A percentile compares a stretch with the other conserved stretches of the same genome.
phyloP scores from a whole-genome alignment of 2,113 vertebrate genomes.

The Aleadryas rufinucha region DNA sequence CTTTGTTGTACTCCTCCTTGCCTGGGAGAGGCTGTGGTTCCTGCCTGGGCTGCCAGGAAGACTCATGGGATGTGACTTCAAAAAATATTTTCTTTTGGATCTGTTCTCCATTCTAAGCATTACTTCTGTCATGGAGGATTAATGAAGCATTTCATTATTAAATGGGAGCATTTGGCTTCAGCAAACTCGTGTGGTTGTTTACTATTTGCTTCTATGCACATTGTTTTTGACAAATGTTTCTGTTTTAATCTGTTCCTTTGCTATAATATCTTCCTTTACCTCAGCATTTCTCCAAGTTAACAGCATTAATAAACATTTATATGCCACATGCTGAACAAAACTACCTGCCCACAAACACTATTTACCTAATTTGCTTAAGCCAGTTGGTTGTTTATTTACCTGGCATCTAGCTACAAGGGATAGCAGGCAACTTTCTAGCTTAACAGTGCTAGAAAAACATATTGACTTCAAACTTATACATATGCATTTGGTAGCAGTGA shows the following conservation, averaged over 20 bases:
- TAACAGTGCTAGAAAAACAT: background rate
- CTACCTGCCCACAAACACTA: background rate
- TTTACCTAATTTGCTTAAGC: slow-evolving; percentile 22
- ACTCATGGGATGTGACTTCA: fast-evolving
- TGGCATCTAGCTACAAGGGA: background rate
- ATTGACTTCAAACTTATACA: background rate
- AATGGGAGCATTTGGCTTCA: slow-evolving; percentile 12
- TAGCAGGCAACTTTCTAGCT: background rate
- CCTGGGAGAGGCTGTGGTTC: fast-evolving
- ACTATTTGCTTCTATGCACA: background rate
- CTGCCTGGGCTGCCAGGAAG: fast-evolving
- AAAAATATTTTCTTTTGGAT: background rate
- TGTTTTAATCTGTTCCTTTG: background rate
- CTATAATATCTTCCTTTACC: background rate
- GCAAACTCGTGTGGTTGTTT: background rate
- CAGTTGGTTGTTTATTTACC: background rate
- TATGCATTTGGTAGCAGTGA: background rate
- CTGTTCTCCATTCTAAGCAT: background rate
- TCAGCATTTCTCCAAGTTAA: background rate
- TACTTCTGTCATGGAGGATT: slow-evolving; percentile 22
- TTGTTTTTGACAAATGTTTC: slow-evolving; percentile 20
- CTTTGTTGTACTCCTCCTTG: fast-evolving
- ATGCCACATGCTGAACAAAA: background rate
- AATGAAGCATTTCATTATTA: slow-evolving; percentile 12
- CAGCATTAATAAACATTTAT: slow-evolving; percentile 2